Evolutionary conservation across 2,113 vertebrate species (phyloP), one percentile per base, ranked within the genome.

Genomic region (Leucosticte australis): DNA sequence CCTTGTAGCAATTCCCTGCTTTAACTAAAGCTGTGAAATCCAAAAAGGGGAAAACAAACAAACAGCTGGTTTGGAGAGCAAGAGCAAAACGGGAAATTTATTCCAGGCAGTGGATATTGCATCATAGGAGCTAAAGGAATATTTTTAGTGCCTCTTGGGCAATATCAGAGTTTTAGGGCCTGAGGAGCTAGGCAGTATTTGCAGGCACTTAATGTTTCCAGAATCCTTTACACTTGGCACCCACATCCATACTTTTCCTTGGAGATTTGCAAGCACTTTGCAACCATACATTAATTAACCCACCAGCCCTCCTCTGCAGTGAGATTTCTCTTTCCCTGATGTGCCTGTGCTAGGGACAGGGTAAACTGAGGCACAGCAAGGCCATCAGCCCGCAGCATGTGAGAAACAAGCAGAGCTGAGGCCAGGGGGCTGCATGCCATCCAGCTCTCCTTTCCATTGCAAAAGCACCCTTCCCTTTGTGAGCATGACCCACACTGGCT

Each of bases 31-130:
- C 41, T 1, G 50, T 35, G 16, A 81, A 90, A 94, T 91, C 84
- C 92, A 78, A 94, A 92, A 92, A 95, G 39, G 44, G 82, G 30
- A 87, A 96, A 71, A 84, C 67, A 95, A 96, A 95, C 65, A 94
- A 93, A 94, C 88, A 94, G 76, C 92, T 96, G 94, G 74, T 90
- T 96, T 94, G 89, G 88, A 96, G 90, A 80, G 79, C 76, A 88
- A 86, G 23, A 84, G 46, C 22, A 37, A 77, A 90, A 90, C 63
- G 46, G 49, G 71, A 87, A 24, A 75, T 95, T 89, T 93, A 92
- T 92, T 95, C 92, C 83, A 39, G 80, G 73, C 79, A 78, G 64
- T 57, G 56, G 75, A 57, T 79, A 91, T 90, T 69, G 79, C 71
- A 88, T 73, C 74, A 67, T 20, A 71, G 27, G 62, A 96, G 55